These are phyloP conservation scores for Urophycis tenuis DNA, from an alignment of 2,797 vertebrate species.

Conservation along the genomic window DNA sequence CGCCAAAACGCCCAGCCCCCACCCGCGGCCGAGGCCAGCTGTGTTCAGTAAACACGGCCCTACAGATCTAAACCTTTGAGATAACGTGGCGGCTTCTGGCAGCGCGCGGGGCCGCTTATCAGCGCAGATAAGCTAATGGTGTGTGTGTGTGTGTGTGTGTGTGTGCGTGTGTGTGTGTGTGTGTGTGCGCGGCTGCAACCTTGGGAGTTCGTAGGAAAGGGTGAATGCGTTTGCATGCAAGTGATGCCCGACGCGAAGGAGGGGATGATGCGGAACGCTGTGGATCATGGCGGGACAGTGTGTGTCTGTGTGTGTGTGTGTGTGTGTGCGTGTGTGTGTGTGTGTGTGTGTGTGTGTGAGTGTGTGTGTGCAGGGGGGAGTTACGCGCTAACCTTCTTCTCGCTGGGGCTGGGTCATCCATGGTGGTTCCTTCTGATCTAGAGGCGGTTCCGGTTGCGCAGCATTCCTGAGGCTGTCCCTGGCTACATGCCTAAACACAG, in stretches of 20 bases:
- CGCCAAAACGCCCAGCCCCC: slow-evolving; percentile 11
- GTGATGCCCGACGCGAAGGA: neutral
- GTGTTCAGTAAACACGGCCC: slow-evolving; percentile 18
- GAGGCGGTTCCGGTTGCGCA: neutral
- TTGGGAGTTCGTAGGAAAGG: neutral
- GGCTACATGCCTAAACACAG: neutral
- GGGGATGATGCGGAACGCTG: neutral
- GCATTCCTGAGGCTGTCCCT: neutral
- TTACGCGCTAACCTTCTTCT: neutral
- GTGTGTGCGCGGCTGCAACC: neutral
- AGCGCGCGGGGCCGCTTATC: slow-evolving; percentile 3
- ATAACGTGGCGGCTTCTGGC: slow-evolving; percentile 17
- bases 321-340: no score
- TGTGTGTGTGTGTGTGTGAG: neutral
- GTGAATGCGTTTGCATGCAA: neutral
- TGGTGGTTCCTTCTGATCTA: slow-evolving; percentile 1
- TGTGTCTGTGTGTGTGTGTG: no score
- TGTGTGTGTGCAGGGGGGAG: neutral
- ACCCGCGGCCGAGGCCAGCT: slow-evolving; percentile 28
- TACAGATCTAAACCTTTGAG: neutral
- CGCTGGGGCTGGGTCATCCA: neutral
- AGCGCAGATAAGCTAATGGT: neutral
- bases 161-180: no score
- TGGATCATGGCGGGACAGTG: neutral
- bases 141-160: no score